phyloP scores from a whole-genome alignment of 2,888 invertebrate genomes.

The Myopa testacea region DNA sequence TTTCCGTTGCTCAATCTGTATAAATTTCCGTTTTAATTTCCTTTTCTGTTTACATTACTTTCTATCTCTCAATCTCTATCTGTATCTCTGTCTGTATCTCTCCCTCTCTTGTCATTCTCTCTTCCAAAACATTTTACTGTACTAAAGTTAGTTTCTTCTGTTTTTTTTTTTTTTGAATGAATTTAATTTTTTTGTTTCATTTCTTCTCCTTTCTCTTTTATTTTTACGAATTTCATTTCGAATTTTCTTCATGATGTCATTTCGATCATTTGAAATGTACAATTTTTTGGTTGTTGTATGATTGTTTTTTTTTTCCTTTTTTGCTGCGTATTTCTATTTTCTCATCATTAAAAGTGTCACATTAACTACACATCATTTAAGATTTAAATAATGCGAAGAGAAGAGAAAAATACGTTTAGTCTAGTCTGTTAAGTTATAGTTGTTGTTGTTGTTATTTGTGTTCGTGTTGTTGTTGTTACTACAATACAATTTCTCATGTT shows the following conservation, averaged over 20 bases:
- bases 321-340: neutral
- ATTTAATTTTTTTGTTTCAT: neutral
- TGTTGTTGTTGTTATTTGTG: too few species aligned
- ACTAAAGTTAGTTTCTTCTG: neutral
- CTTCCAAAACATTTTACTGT: neutral
- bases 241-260: neutral
- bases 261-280: neutral
- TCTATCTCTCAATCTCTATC: neutral
- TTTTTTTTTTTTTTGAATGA: neutral
- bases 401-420: neutral
- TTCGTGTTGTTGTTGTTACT: too few species aligned
- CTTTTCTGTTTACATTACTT: neutral
- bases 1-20: too few species aligned
- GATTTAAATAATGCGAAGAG: neutral
- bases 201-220: neutral
- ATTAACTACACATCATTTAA: neutral
- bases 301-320: neutral
- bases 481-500: neutral
- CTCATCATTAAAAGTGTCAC: neutral
- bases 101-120: neutral
- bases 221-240: neutral
- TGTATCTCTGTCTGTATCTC: neutral
- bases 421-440: too few species aligned
- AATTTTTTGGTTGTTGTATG: neutral
- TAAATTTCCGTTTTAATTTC: too few species aligned